A percentile compares a stretch with the other conserved stretches of the same genome.
Evolutionary conservation across 2,888 invertebrate genomes (phyloP).

Genomic region (Lasius platythorax): DNA sequence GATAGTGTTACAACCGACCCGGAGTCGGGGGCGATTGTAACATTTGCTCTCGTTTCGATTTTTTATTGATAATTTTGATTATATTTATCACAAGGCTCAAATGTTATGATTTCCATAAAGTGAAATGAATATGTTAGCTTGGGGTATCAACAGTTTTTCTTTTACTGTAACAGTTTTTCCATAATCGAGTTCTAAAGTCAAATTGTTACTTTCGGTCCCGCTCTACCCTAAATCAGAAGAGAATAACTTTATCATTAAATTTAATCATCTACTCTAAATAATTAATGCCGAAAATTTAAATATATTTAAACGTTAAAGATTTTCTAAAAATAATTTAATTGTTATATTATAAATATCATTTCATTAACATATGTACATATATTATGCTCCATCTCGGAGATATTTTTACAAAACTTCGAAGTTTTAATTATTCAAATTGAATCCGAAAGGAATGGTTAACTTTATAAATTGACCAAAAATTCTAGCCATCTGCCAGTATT

Average conservation of each 20-base stretch:
- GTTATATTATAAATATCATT: conserved; percentile 3
- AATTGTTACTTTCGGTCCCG: too few species aligned
- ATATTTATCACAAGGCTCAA: too few species aligned
- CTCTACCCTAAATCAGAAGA: neutral
- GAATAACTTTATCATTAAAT: neutral
- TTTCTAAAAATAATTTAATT: neutral
- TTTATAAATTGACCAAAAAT: neutral
- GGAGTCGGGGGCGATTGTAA: too few species aligned
- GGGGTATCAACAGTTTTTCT: too few species aligned
- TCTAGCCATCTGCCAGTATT: neutral
- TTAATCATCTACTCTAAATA: neutral
- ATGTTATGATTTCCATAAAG: too few species aligned
- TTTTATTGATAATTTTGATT: too few species aligned
- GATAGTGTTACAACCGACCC: too few species aligned
- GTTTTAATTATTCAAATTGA: neutral
- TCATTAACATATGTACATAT: neutral
- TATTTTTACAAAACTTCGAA: neutral
- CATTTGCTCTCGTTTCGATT: too few species aligned
- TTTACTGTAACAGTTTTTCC: too few species aligned
- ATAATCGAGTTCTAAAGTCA: too few species aligned
- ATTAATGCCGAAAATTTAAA: neutral
- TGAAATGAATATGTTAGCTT: too few species aligned
- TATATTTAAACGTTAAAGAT: neutral
- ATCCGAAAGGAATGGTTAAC: neutral
- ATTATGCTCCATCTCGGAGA: neutral